Evolutionary conservation across 2,113 vertebrate species (phyloP).

Genomic region (Hydropotes inermis): DNA sequence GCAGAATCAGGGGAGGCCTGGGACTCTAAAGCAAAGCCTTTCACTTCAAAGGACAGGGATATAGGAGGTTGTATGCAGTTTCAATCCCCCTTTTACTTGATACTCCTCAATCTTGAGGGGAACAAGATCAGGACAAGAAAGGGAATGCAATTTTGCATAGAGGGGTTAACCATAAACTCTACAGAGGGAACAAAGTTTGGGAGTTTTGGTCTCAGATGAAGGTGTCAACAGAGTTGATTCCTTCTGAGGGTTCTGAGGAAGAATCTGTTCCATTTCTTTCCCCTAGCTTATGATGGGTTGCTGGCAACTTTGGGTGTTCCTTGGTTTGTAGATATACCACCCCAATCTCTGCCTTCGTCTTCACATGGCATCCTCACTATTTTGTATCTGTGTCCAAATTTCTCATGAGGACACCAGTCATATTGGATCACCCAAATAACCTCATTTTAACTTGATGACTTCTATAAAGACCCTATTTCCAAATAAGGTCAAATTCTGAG

Average conservation of each 20-base stretch:
- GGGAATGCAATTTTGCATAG: neutral
- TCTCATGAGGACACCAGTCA: neutral
- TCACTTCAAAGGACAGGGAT: neutral
- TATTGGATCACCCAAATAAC: neutral
- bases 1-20: neutral
- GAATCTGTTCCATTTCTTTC: neutral
- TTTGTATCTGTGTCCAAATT: neutral
- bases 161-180: neutral
- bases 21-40: neutral
- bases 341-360: neutral
- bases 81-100: neutral
- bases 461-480: neutral
- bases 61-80: neutral
- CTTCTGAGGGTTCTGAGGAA: neutral
- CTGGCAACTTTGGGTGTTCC: neutral
- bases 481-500: neutral
- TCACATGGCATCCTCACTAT: neutral
- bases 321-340: neutral
- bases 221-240: too few species aligned
- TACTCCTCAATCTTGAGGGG: neutral
- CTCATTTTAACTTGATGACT: neutral
- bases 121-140: neutral
- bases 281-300: neutral
- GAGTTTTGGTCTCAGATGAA: neutral
- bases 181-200: neutral